Evolutionary conservation across 2,113 vertebrate species (phyloP), one percentile per base, ranked within the genome.

Genomic region (Triplophysa dalaica): DNA sequence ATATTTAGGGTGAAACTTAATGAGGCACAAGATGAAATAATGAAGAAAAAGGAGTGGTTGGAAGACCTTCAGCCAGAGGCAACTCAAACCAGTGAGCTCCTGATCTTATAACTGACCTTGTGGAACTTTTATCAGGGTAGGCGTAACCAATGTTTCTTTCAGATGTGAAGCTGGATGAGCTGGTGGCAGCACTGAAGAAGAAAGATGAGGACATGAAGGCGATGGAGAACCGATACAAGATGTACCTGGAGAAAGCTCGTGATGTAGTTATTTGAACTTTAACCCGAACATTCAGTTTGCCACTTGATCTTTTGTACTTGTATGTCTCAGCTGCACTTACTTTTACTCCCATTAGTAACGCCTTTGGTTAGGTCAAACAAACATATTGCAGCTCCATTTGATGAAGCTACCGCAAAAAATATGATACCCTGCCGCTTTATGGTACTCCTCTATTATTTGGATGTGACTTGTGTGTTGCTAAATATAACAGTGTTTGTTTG

Each of bases 161-260:
- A 99, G 98, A 93, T 24, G 89, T 96, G 89, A 96, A 94, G 85
- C 87, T 98, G 82, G 95, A 91, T 69, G 96, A 98, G 86, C 92
- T 99, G 86, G 95, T 94, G 89, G 94, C 95, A 50, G 95, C 97
- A 81, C 92, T 99, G 83, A 94, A 94, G 83, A 99, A 99, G 90
- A 99, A 99, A 82, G 98, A 99, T 70, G 98, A 99, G 14, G 98
- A 99, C 90, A 99, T 99, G 98, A 94, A 93, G 89, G 95, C 96
- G 10, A 99, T 99, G 97, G 97, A 99, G 83, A 97, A 99, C 83
- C 92, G 98, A 87, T 99, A 99, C 13, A 99, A 99, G 88, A 96
- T 97, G 95, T 99, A 99, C 87, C 91, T 99, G 85, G 97, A 98
- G 86, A 99, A 99, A 90, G 98, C 97, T 86, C 95, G 96, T 84